Percentiles rank a stretch among this genome's conserved stretches.
phyloP scores from a whole-genome alignment of 2,113 vertebrate species.

The Leptodactylus fuscus region DNA sequence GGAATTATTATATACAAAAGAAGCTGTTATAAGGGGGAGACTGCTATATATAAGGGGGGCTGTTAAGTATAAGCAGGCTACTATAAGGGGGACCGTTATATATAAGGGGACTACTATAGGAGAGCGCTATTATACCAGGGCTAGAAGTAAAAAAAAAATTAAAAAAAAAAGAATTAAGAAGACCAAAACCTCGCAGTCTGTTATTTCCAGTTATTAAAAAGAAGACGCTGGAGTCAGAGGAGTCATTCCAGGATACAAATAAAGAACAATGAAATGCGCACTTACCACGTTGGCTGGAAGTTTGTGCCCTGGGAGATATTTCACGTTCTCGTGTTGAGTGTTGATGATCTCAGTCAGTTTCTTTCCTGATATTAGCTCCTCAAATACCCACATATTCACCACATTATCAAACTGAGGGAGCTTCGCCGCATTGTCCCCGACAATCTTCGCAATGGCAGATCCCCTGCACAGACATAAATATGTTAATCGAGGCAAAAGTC shows the following conservation, averaged over 20 bases:
- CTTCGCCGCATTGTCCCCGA: slow-evolving; percentile 84
- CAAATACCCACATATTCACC: slow-evolving; percentile 97
- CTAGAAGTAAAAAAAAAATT: not conserved
- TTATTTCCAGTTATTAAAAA: not conserved
- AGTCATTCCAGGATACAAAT: not conserved
- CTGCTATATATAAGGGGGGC: too few relatives aligned
- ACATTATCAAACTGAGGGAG: slow-evolving; percentile 81
- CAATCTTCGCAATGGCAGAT: slow-evolving; percentile 95
- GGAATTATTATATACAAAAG: too few relatives aligned
- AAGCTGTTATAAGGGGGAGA: too few relatives aligned
- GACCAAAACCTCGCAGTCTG: not conserved
- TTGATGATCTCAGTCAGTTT: slow-evolving; percentile 96
- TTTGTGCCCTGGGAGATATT: slow-evolving; percentile 93
- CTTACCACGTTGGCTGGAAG: slow-evolving; percentile 94
- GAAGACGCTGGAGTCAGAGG: not conserved
- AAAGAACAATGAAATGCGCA: not conserved
- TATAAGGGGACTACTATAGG: too few relatives aligned
- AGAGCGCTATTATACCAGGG: not conserved
- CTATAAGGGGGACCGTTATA: too few relatives aligned
- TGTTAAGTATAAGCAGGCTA: too few relatives aligned
- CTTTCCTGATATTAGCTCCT: slow-evolving; percentile 84
- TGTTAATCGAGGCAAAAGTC: not conserved
- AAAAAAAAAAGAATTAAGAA: too few relatives aligned
- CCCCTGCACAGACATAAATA: slow-evolving; percentile 78
- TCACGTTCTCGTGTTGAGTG: slow-evolving; percentile 91